Evolutionary conservation across 2,888 invertebrate species (phyloP), one percentile per base, ranked within the genome.

Genomic region (Orthonychiurus folsomi): DNA sequence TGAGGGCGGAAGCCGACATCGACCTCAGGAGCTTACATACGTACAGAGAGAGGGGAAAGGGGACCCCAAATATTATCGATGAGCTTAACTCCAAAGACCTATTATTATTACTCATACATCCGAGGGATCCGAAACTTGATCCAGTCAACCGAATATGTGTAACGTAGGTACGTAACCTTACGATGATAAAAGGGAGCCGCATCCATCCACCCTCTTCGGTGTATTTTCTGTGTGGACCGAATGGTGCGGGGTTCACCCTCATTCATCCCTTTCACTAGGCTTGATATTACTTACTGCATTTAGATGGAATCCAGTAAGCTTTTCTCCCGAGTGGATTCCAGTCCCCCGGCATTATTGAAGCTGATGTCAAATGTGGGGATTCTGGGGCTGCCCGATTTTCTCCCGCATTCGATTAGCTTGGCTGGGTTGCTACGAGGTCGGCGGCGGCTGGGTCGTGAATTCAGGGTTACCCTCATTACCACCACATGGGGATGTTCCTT

Each of bases 391-490:
- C 37, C 37, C 37, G 5, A 37, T 37, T 37, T 37, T 37, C 37
- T 37, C 37, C 37, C 37, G 37, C 37, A 37, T 37, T 37, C 37
- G 37, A 37, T 37, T 37, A 37, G 37, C 37, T 15, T 5, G 37
- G 37, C 9, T 15, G 37, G 37, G 37, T n/a, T n/a, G n/a, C n/a
- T n/a, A n/a, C n/a, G n/a, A n/a, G n/a, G n/a, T 37, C 37, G 37
- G 37, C 15, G 9, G 37, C n/a, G 37, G 37, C 15, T 15, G 37
- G 37, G 37, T 37, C 37, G 37, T 37, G 37, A 37, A 37, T 37
- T 37, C 37, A 37, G 37, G 37, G 37, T 37, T 37, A 37, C 37
- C 37, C 37, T 37, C 37, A 37, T 37, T 37, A 37, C 37, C 37
- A 37, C 37, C 37, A 37, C 37, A 37, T 37, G 37, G 37, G 37